A percentile compares a stretch with the other conserved stretches of the same genome.
phyloP scores from a whole-genome alignment of 2,113 vertebrate genomes.

The Nycticebus coucang region DNA sequence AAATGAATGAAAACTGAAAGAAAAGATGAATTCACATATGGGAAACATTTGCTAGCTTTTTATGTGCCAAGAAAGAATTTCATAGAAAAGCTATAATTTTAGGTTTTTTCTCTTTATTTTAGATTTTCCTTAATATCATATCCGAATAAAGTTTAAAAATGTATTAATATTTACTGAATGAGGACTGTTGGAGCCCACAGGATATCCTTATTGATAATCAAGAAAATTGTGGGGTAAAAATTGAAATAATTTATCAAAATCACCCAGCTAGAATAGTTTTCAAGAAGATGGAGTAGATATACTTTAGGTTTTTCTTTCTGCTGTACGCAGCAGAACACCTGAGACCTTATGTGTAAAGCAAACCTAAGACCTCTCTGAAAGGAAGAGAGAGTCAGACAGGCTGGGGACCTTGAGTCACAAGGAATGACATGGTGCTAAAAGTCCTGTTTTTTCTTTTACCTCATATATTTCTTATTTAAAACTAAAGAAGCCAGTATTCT shows the following conservation, averaged over 20 bases:
- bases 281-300: not conserved
- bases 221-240: not conserved
- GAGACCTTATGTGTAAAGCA: not conserved
- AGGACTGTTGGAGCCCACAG: not conserved
- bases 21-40: not conserved
- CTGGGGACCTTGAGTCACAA: not conserved
- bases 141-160: not conserved
- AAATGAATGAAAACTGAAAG: not conserved
- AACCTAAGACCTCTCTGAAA: not conserved
- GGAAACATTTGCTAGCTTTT: not conserved
- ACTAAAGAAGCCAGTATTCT: not conserved
- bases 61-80: not conserved
- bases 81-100: not conserved
- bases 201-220: not conserved
- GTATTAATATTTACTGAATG: not conserved
- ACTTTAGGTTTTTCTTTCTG: not conserved
- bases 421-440: not conserved
- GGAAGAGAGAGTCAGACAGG: not conserved
- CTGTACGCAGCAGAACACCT: not conserved
- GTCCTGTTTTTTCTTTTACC: not conserved
- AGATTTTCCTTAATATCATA: not conserved
- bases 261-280: not conserved
- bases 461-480: not conserved
- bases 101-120: not conserved
- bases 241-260: slow-evolving; percentile 27